Evolutionary conservation across 2,113 vertebrate genomes (phyloP).

Genomic region (Ploceus nigricollis): DNA sequence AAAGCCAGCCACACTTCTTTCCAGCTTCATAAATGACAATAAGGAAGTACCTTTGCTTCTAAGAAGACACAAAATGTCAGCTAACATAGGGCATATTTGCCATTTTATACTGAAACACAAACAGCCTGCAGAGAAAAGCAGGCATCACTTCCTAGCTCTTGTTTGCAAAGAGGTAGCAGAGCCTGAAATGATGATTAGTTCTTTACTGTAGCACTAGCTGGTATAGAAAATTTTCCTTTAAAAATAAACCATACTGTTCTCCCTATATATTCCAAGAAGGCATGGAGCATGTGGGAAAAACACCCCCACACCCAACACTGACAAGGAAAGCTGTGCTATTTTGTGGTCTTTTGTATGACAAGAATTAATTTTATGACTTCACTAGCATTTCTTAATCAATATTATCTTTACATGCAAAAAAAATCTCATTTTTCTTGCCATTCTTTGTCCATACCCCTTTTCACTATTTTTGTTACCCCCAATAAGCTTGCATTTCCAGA

Average conservation of each 20-base stretch:
- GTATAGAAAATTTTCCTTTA: background rate
- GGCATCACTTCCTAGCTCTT: background rate
- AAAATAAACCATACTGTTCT: background rate
- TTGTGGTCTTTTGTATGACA: background rate
- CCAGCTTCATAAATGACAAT: background rate
- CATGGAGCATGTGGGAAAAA: background rate
- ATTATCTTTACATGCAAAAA: background rate
- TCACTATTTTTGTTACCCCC: background rate
- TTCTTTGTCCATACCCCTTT: background rate
- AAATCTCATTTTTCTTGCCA: background rate
- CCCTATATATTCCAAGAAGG: background rate
- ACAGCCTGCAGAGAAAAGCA: constrained; percentile 11
- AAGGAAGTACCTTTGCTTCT: background rate
- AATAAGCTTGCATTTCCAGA: background rate
- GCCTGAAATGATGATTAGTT: background rate
- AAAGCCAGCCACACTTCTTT: background rate
- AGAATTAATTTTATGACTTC: background rate
- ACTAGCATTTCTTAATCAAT: background rate
- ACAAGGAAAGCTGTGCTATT: background rate
- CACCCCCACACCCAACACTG: background rate
- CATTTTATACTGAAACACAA: background rate
- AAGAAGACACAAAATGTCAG: background rate
- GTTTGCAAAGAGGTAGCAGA: constrained; percentile 38
- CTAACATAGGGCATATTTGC: background rate
- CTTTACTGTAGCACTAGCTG: background rate